A percentile compares a stretch with the other conserved stretches of the same genome.
These are phyloP conservation scores for Balaenoptera acutorostrata DNA, from an alignment of 2,113 vertebrate species.

Conservation along the genomic window DNA sequence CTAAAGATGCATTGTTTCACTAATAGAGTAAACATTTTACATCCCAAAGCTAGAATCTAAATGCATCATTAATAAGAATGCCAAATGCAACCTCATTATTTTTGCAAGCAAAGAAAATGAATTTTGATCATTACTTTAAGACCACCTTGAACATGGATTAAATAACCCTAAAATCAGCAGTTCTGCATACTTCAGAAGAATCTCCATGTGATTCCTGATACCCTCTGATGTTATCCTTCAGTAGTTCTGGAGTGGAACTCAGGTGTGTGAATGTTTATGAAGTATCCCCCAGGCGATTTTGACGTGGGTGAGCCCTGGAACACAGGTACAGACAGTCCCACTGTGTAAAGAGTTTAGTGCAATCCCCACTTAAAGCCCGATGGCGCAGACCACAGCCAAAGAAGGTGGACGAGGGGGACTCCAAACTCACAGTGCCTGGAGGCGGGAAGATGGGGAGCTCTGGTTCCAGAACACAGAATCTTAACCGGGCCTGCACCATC, in stretches of 20 bases:
- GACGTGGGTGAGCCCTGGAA: not conserved
- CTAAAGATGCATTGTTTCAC: not conserved
- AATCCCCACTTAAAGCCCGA: not conserved
- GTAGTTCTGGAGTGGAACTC: not conserved
- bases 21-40: not conserved
- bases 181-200: not conserved
- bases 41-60: not conserved
- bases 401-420: not conserved
- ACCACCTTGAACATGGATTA: not conserved
- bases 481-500: not conserved
- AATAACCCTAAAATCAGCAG: not conserved
- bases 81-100: not conserved
- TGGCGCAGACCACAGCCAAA: not conserved
- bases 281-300: no score
- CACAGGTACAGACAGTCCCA: not conserved
- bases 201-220: not conserved
- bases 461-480: not conserved
- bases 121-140: not conserved
- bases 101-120: not conserved
- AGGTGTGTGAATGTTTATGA: not conserved
- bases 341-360: not conserved
- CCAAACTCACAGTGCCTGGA: not conserved
- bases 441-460: accelerated
- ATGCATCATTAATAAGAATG: not conserved
- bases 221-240: accelerated